Evolutionary conservation across 2,113 vertebrate genomes (phyloP).

Genomic region (Paraplagusia blochii): DNA sequence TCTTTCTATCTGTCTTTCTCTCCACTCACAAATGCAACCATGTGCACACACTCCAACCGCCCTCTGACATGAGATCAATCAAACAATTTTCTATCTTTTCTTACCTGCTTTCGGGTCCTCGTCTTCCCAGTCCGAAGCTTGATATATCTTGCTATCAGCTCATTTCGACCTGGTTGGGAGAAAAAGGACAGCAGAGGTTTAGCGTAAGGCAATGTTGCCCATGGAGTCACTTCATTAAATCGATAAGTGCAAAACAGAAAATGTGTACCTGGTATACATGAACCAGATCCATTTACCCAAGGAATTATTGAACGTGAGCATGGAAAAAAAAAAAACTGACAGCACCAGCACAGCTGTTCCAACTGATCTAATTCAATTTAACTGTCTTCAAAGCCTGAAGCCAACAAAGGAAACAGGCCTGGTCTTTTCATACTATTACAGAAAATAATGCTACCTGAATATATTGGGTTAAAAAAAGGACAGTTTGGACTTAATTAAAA

Average conservation of each 20-base stretch:
- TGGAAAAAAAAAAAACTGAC: conserved; percentile 57
- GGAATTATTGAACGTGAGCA: conserved; percentile 65
- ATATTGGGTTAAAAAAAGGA: conserved; percentile 72
- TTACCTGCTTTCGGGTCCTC: conserved; percentile 99
- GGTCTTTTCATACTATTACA: conserved; percentile 70
- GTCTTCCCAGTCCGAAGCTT: conserved; percentile 98
- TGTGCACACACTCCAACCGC: conserved; percentile 17
- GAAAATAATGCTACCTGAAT: conserved; percentile 69
- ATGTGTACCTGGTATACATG: conserved; percentile 41
- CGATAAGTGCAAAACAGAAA: conserved; percentile 10
- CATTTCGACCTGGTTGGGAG: conserved; percentile 87
- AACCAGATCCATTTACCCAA: conserved; percentile 47
- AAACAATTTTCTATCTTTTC: conserved; percentile 49
- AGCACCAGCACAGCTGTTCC: conserved; percentile 65
- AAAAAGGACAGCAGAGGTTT: not conserved
- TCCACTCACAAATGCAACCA: conserved; percentile 46
- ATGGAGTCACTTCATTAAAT: too few relatives aligned
- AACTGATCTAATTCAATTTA: conserved; percentile 74
- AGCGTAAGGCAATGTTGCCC: not conserved
- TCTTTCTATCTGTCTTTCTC: conserved; percentile 17
- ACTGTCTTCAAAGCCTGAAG: conserved; percentile 72
- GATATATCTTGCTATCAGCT: conserved; percentile 99
- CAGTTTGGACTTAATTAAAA: conserved; percentile 76
- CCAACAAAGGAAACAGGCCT: conserved; percentile 74
- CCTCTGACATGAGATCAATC: conserved; percentile 54